Percentiles rank a stretch among this genome's conserved stretches.
These are phyloP conservation scores for Tachysurus vachellii DNA, from an alignment of 2,113 vertebrate species.

Conservation along the genomic window DNA sequence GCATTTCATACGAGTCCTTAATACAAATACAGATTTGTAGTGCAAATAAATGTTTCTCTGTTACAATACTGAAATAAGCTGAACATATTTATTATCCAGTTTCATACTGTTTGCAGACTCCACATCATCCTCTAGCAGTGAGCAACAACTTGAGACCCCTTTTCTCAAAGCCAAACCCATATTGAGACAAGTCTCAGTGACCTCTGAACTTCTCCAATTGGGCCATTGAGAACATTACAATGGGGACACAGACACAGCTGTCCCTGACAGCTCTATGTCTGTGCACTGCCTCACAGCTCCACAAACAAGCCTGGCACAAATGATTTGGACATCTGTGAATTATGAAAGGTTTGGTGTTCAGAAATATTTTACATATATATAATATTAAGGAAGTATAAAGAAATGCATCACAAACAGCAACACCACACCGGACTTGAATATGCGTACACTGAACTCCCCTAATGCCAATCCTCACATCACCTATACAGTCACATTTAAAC, in stretches of 20 bases:
- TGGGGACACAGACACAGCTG: conserved; percentile 31
- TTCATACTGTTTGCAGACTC: background rate
- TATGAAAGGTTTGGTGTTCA: background rate
- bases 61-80: background rate
- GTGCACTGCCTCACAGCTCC: background rate
- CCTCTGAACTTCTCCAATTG: conserved; percentile 31
- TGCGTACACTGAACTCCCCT: background rate
- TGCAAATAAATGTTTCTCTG: background rate
- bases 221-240: conserved; percentile 14
- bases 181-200: conserved; percentile 1
- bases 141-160: background rate
- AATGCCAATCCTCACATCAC: background rate
- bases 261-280: conserved; percentile 5
- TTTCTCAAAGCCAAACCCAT: background rate
- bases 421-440: background rate
- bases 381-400: background rate
- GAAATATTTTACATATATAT: background rate
- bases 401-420: background rate
- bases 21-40: background rate
- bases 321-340: background rate
- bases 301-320: background rate
- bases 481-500: conserved; percentile 4
- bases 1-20: background rate
- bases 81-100: background rate
- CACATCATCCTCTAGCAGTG: background rate